A percentile compares a stretch with the other conserved stretches of the same genome.
Evolutionary conservation across 2,888 invertebrate species (phyloP).

Genomic region (Diadromus collaris): DNA sequence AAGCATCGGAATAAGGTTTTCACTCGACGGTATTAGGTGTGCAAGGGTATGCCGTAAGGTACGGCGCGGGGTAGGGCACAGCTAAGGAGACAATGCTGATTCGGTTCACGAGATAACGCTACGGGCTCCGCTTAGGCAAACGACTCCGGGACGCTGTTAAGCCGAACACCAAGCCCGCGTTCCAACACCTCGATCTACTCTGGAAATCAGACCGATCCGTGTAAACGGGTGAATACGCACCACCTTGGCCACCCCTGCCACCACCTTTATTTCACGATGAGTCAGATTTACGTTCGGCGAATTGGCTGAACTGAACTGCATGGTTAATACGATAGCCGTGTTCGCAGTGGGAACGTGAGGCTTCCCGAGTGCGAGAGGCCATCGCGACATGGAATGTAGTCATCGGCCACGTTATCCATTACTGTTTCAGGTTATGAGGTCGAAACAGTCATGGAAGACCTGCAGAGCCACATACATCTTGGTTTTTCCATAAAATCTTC

Average conservation of each 20-base stretch:
- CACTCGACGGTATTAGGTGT: conserved; percentile 39
- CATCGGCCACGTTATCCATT: not conserved
- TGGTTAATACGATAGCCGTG: not conserved
- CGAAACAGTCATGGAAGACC: not conserved
- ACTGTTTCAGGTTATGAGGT: not conserved
- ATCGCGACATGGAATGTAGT: conserved; percentile 1
- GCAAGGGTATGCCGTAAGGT: conserved; percentile 40
- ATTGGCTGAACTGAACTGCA: conserved; percentile 15
- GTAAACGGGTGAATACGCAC: conserved; percentile 29
- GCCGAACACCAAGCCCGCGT: conserved; percentile 16
- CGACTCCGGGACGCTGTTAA: conserved; percentile 61
- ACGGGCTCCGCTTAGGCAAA: conserved; percentile 68
- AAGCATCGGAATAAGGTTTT: conserved; percentile 49
- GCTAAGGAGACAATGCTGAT: conserved; percentile 77
- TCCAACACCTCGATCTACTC: not conserved
- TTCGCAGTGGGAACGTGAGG: conserved; percentile 10
- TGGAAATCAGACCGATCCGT: conserved; percentile 31
- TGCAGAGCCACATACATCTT: conserved; percentile 3
- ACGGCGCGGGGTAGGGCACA: conserved; percentile 39
- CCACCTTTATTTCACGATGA: conserved; percentile 31
- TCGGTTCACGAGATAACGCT: conserved; percentile 71
- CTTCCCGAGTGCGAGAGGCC: not conserved
- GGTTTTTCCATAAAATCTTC: not conserved
- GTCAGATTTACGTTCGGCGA: conserved; percentile 15
- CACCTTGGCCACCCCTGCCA: not conserved